These are phyloP conservation scores for Tubulanus polymorphus DNA, from an alignment of 2,888 invertebrate genomes.

Conservation along the genomic window DNA sequence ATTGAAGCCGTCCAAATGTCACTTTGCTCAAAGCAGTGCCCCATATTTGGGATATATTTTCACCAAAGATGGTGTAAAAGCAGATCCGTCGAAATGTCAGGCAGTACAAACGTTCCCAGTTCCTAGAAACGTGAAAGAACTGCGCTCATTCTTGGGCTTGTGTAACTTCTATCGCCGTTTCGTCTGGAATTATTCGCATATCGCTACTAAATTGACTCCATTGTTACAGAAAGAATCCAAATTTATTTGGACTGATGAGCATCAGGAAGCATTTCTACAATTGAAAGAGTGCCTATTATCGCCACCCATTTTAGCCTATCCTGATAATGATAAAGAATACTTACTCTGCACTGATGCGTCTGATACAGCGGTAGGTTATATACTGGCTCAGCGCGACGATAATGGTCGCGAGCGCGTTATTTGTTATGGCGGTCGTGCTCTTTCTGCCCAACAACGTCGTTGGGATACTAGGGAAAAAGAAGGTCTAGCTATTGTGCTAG, in stretches of 20 bases:
- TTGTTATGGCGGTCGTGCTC: conserved; percentile 20
- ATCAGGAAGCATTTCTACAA: conserved; percentile 34
- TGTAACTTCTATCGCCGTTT: conserved; percentile 49
- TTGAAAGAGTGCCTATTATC: conserved; percentile 28
- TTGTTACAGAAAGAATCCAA: conserved; percentile 30
- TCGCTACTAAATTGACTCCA: conserved; percentile 34
- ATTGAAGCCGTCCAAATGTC: conserved; percentile 22
- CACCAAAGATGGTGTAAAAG: conserved; percentile 18
- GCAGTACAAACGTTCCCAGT: conserved; percentile 9
- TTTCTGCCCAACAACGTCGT: conserved; percentile 14
- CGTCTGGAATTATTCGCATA: conserved; percentile 31
- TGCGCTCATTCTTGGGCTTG: conserved; percentile 17
- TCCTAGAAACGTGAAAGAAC: conserved; percentile 16
- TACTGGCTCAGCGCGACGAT: conserved; percentile 20
- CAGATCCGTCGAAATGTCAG: conserved; percentile 15
- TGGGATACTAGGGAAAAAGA: conserved; percentile 21
- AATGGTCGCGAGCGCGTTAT: conserved; percentile 15
- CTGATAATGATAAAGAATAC: conserved; percentile 20
- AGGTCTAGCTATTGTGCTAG: conserved; percentile 20
- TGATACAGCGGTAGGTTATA: conserved; percentile 20
- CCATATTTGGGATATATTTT: conserved; percentile 21
- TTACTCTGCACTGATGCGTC: conserved; percentile 21
- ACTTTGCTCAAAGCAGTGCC: conserved; percentile 17
- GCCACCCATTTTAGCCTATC: conserved; percentile 22
- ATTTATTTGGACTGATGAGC: conserved; percentile 33